Base-by-base conservation (phyloP, 1,140 invertebrate species). In the Hirudo medicinalis region DNA sequence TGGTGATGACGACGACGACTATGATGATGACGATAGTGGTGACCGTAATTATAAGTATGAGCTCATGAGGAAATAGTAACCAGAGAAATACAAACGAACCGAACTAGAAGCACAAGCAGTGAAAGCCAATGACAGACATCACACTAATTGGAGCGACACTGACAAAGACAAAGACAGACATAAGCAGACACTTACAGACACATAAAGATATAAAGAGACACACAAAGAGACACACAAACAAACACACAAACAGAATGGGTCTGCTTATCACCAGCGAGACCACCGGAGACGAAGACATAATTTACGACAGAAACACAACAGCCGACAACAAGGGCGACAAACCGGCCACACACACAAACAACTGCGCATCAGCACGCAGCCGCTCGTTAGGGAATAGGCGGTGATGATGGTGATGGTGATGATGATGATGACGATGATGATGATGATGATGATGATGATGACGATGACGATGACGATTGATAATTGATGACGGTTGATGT, bases 341-440 rank as follows among this genome's bases (percentile, higher is more conserved):
- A 49, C 43, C 4, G 43, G 15, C 43, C 43, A 49, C 43, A 49
- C 43, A 49, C 43, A 49, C 43, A 8, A 49, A 49, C 43, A 49
- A 49, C 43, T 49, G 43, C 43, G 43, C 43, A 49, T 5, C 43
- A 49, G 11, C 43, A 49, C 11, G 32, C 43, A 49, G 43, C 43
- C 43, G 4, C 43, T 49, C 43, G 43, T 49, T 49, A 49, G 43
- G 43, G 43, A 49, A 8, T 8, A 9, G 15, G 43, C 3, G 43
- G 43, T 8, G 57, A 25, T 63, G 57, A 32, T n/a, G 22, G 1
- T n/a, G 57, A 63, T 20, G 13, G 17, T n/a, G 57, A 63, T n/a
- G 57, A 63, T 63, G 57, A n/a, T 63, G 57, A 63, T 63, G 57
- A 63, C 13, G 57, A 63, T 63, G 57, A 32, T 63, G 57, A 63